These are phyloP conservation scores for Coryphaenoides rupestris DNA, from an alignment of 2,113 vertebrate species.

Conservation along the genomic window DNA sequence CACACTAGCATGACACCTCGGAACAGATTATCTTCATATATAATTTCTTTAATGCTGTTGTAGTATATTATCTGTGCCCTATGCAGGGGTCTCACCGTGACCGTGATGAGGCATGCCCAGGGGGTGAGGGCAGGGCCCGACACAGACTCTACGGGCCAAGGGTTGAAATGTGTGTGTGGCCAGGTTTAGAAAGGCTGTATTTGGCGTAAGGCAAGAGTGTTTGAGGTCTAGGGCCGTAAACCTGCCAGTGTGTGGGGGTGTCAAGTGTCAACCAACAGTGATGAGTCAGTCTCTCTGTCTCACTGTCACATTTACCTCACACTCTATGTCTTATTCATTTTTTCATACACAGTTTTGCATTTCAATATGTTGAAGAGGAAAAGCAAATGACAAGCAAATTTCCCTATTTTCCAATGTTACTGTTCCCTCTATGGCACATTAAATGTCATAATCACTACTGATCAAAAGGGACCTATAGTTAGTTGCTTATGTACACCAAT, in stretches of 20 bases:
- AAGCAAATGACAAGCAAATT: no score
- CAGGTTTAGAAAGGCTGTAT: constrained; percentile 51
- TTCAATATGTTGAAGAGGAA: no score
- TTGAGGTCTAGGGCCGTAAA: constrained; percentile 34
- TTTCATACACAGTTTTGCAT: constrained; percentile 10
- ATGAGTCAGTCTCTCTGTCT: constrained; percentile 41
- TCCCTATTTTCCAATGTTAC: no score
- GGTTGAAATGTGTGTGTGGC: constrained; percentile 35
- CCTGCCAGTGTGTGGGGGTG: constrained; percentile 19
- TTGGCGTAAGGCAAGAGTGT: constrained; percentile 33
- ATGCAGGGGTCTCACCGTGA: constrained; percentile 5
- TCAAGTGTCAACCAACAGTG: constrained; percentile 40
- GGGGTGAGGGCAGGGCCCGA: constrained; percentile 25
- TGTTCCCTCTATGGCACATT: no score
- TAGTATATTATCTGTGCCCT: neutral
- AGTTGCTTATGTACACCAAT: no score
- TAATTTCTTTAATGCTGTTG: constrained; percentile 16
- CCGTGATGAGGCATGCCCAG: constrained; percentile 8
- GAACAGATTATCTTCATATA: no score
- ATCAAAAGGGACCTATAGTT: no score
- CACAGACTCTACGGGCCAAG: constrained; percentile 27
- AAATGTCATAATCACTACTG: no score
- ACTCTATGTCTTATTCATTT: constrained; percentile 15
- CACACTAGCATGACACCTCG: neutral
- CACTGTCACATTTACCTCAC: constrained; percentile 1